phyloP scores from a whole-genome alignment of 1,140 invertebrate species.

The Platyura marginata region DNA sequence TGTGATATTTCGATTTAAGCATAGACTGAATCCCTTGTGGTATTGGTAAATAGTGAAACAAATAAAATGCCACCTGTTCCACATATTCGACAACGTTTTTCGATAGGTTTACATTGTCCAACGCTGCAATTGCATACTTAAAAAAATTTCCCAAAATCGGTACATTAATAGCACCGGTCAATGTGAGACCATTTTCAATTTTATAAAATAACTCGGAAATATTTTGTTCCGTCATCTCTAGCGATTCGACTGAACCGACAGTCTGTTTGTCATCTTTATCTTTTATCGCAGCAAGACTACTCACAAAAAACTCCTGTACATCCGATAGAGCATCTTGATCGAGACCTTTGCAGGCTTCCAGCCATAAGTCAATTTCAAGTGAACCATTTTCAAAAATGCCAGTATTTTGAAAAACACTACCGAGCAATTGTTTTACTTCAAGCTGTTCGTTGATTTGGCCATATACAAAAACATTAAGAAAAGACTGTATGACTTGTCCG shows the following conservation, averaged over 20 bases:
- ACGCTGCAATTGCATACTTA: conserved; percentile 4
- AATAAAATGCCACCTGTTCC: conserved; percentile 14
- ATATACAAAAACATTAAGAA: conserved; percentile 26
- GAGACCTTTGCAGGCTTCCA: conserved; percentile 28
- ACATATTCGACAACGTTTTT: conserved; percentile 11
- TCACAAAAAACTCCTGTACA: conserved; percentile 22
- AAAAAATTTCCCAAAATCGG: conserved; percentile 16
- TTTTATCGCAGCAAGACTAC: not conserved
- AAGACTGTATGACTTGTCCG: conserved; percentile 30
- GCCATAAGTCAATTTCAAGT: conserved; percentile 41
- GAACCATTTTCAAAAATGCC: conserved; percentile 38
- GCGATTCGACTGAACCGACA: not conserved
- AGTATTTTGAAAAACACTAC: conserved; percentile 34
- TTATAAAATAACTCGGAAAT: conserved; percentile 14
- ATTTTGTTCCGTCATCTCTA: conserved; percentile 7
- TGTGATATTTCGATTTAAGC: not conserved
- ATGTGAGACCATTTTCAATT: conserved; percentile 17
- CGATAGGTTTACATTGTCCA: not conserved
- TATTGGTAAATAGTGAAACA: conserved; percentile 17
- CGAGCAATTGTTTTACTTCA: conserved; percentile 22
- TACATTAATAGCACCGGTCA: conserved; percentile 19
- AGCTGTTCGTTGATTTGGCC: conserved; percentile 20
- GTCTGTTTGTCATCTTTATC: not conserved
- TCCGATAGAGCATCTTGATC: conserved; percentile 11
- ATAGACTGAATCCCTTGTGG: conserved; percentile 7